Base-by-base conservation (phyloP, 2,888 invertebrate species). In the Gisinianus flammeolus region DNA sequence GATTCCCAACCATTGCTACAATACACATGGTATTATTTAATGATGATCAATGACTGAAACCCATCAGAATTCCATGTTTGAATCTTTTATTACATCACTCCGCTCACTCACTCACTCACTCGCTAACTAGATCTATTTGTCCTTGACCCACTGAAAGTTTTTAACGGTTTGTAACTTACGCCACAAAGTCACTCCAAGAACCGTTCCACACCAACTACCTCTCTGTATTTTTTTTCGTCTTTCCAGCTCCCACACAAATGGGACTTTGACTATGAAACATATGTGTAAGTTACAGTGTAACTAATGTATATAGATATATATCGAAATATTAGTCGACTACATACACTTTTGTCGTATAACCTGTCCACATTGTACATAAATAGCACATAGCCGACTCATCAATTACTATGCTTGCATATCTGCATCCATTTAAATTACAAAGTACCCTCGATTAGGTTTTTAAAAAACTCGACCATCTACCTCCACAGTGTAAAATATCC, bases 81-180 rank as follows among this genome's bases (percentile, higher is more conserved):
- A 44, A 44, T 44, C 2, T 44, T 44, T 54, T 31, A 72, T 70
- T 52, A 70, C 70, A 12, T 54, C 56, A 28, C 24, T 52, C 31
- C 8, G 62, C 4, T 4, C 4, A 26, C 12, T 28, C 19, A 33
- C 10, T 24, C 33, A 33, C 74, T 10, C 52, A 66, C 66, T 26
- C n/a, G 52, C 52, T 54, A 73, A 73, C 74, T 35, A 66, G 74
- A 16, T 64, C 64, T 74, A 35, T 74, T 74, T 67, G 74, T 74
- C 74, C 74, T 74, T 74, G 74, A 74, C 74, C 74, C 52, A 74
- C 44, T 74, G 30, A 66, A 67, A 52, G 44, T 24, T 68, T 33
- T 31, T 67, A 62, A 62, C 26, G 24, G 62, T 26, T 26, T 26
- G 62, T 24, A 28, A n/a, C n/a, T n/a, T n/a, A n/a, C 26, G 44